A percentile compares a stretch with the other conserved stretches of the same genome.
Evolutionary conservation across 2,797 vertebrate species (phyloP).

Genomic region (Poecilia wingei): DNA sequence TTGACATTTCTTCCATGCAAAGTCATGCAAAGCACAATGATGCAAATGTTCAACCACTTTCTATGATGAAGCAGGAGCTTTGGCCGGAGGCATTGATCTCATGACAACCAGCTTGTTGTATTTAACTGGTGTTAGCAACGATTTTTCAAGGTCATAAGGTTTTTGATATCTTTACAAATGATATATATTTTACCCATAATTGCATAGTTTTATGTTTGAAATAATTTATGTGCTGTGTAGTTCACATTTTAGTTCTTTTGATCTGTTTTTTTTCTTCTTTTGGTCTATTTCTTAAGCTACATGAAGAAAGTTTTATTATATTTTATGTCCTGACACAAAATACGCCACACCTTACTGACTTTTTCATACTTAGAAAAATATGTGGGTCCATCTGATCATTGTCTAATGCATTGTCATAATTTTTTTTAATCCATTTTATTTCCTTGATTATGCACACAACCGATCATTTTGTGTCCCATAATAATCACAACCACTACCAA

Average conservation of each 20-base stretch:
- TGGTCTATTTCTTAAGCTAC: neutral
- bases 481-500: neutral
- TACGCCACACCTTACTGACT: neutral
- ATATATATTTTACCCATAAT: neutral
- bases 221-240: neutral
- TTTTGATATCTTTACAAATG: neutral
- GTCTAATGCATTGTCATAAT: neutral
- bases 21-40: neutral
- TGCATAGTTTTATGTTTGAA: neutral
- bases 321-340: neutral
- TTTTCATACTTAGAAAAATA: neutral
- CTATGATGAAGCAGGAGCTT: neutral
- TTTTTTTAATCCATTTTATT: neutral
- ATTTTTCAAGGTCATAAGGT: neutral
- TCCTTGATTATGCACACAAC: neutral
- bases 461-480: constrained; percentile 16
- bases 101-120: neutral
- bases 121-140: neutral
- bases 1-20: neutral
- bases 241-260: neutral
- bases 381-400: neutral
- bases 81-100: neutral
- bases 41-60: neutral
- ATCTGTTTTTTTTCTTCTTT: neutral
- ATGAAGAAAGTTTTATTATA: neutral